These are phyloP conservation scores for Aphis craccivora DNA, from an alignment of 1,140 invertebrate genomes.

Conservation along the genomic window DNA sequence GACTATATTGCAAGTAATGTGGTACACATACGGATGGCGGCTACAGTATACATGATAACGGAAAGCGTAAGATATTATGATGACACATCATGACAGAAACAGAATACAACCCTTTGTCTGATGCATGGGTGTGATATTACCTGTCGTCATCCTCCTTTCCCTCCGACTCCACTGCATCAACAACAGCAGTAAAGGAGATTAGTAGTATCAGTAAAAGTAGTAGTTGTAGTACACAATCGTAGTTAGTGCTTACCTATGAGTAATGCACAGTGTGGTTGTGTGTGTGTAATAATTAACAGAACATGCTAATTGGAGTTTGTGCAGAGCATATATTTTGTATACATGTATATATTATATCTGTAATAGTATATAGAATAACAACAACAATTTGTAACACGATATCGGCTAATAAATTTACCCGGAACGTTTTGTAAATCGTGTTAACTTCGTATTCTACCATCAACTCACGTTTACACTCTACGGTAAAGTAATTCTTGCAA, in stretches of 20 bases:
- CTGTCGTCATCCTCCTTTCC: background rate
- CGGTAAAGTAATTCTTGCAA: background rate
- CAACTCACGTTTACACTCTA: background rate
- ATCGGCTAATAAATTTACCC: background rate
- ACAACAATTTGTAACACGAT: background rate
- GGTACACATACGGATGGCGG: background rate
- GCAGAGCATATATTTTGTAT: background rate
- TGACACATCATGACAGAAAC: background rate
- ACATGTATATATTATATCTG: background rate
- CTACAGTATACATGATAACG: background rate
- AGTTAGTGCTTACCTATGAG: background rate
- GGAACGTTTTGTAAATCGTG: background rate
- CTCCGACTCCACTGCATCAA: background rate
- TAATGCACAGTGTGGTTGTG: background rate
- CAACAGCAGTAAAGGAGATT: too few relatives aligned
- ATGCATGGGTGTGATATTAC: background rate
- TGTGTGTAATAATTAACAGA: background rate
- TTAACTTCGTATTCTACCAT: background rate
- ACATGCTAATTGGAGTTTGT: constrained; percentile 1
- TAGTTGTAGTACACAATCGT: background rate
- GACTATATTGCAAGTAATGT: background rate
- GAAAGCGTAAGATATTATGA: background rate
- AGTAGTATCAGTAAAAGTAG: background rate
- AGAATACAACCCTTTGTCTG: background rate
- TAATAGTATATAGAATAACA: background rate